Conservation (phyloP, 2,888 invertebrate genomes). For the Cataglyphis cursor region DNA sequence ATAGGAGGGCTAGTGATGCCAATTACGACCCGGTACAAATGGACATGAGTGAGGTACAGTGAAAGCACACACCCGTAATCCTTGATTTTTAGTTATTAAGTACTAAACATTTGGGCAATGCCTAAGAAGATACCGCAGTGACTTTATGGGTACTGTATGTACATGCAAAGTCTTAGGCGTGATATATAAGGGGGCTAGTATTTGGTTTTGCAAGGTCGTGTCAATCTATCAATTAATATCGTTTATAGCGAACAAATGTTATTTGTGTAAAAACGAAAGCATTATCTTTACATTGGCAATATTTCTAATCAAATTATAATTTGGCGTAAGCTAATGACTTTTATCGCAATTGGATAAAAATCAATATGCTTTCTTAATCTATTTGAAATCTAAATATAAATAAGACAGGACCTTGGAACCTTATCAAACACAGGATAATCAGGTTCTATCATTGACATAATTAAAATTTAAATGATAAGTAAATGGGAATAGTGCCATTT, state of each 20-base stretch:
- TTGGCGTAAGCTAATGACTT: background rate
- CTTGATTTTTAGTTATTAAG: conserved; percentile 67
- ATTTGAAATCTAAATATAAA: conserved; percentile 4
- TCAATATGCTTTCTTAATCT: background rate
- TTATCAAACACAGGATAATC: conserved; percentile 60
- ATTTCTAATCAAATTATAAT: conserved; percentile 1
- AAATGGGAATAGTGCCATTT: conserved; percentile 86
- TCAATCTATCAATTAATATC: conserved; percentile 33
- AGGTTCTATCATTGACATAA: conserved; percentile 71
- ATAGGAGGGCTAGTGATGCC: conserved; percentile 88
- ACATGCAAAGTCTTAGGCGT: conserved; percentile 64
- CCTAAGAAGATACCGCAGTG: conserved; percentile 73
- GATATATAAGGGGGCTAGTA: conserved; percentile 63
- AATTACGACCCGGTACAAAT: conserved; percentile 93
- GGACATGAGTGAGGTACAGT: conserved; percentile 92
- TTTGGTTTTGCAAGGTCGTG: conserved; percentile 68
- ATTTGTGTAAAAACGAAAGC: background rate
- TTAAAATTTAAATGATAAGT: conserved; percentile 82
- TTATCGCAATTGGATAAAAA: background rate
- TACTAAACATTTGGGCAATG: conserved; percentile 66
- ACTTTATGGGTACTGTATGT: conserved; percentile 72
- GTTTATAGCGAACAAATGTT: background rate
- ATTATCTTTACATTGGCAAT: background rate
- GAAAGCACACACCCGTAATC: conserved; percentile 69
- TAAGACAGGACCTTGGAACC: conserved; percentile 67